Conservation (phyloP, 1,140 invertebrate genomes). For the Penaeus japonicus region DNA sequence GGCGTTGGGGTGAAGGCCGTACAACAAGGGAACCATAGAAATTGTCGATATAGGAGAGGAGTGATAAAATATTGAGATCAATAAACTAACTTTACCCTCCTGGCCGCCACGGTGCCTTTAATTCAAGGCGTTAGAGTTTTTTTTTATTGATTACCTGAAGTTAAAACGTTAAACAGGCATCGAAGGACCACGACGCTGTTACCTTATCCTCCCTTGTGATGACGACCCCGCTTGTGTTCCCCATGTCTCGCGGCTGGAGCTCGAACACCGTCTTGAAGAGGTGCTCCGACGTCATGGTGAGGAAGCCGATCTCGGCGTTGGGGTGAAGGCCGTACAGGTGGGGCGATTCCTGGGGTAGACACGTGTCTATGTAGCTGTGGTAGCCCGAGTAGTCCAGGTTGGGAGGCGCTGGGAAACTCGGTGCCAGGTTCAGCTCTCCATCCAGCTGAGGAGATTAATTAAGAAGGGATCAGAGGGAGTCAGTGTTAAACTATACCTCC, state of each 20-base stretch:
- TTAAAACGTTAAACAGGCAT: too few species aligned
- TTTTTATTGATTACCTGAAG: too few species aligned
- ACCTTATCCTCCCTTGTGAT: slow-evolving; percentile 93
- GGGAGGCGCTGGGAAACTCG: slow-evolving; percentile 87
- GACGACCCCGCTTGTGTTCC: slow-evolving; percentile 80
- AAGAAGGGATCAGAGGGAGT: background rate
- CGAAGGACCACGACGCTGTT: slow-evolving; percentile 10
- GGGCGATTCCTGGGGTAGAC: slow-evolving; percentile 88
- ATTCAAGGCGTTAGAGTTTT: too few species aligned
- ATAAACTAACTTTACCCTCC: too few species aligned
- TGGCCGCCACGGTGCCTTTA: too few species aligned
- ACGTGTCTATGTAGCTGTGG: slow-evolving; percentile 92
- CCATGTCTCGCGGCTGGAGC: slow-evolving; percentile 92
- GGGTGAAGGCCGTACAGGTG: slow-evolving; percentile 94
- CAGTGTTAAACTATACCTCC: too few species aligned
- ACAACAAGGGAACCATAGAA: too few species aligned
- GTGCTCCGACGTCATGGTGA: slow-evolving; percentile 90
- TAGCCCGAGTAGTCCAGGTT: slow-evolving; percentile 92
- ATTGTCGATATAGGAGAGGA: too few species aligned
- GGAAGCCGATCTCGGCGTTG: slow-evolving; percentile 95
- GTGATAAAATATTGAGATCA: too few species aligned
- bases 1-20: slow-evolving; percentile 95
- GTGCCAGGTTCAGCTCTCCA: slow-evolving; percentile 89
- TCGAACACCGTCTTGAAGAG: slow-evolving; percentile 94
- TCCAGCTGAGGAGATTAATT: slow-evolving; percentile 74